phyloP scores from a whole-genome alignment of 1,140 invertebrate genomes.

The Platyscapa corneri region DNA sequence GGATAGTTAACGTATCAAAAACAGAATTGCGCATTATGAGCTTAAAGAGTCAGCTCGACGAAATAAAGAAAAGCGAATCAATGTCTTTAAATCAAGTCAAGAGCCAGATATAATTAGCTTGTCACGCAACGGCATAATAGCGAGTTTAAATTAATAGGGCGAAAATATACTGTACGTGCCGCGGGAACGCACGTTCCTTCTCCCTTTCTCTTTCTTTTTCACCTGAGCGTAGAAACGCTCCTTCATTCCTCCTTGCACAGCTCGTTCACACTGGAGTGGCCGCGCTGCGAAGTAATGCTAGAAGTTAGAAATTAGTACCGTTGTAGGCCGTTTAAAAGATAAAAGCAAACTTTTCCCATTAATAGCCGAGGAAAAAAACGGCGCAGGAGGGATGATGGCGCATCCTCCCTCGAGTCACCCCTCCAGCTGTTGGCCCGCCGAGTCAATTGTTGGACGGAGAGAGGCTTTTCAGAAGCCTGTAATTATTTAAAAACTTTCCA shows the following conservation, averaged over 20 bases:
- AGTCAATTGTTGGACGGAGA: constrained; percentile 46
- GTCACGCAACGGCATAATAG: constrained; percentile 47
- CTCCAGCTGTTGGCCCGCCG: constrained; percentile 62
- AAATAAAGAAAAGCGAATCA: constrained; percentile 7
- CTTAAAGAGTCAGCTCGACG: too few species aligned
- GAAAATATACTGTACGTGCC: constrained; percentile 44
- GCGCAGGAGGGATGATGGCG: not conserved
- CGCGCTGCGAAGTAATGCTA: constrained; percentile 61
- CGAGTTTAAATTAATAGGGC: constrained; percentile 39
- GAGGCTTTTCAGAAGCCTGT: constrained; percentile 61
- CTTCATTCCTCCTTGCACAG: not conserved
- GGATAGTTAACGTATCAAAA: too few species aligned
- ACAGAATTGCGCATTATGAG: too few species aligned
- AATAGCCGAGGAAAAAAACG: constrained; percentile 62
- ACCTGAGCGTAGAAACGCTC: not conserved
- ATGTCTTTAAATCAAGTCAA: constrained; percentile 1
- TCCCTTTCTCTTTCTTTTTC: constrained; percentile 8
- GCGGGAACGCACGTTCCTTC: not conserved
- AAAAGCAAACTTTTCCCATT: constrained; percentile 75
- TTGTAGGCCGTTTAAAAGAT: constrained; percentile 74
- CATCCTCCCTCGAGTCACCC: not conserved
- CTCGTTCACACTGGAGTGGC: not conserved
- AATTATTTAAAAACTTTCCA: constrained; percentile 73
- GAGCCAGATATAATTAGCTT: constrained; percentile 45
- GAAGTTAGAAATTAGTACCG: constrained; percentile 74